Evolutionary conservation across 2,888 invertebrate species (phyloP).

Genomic region (Acronicta psi): DNA sequence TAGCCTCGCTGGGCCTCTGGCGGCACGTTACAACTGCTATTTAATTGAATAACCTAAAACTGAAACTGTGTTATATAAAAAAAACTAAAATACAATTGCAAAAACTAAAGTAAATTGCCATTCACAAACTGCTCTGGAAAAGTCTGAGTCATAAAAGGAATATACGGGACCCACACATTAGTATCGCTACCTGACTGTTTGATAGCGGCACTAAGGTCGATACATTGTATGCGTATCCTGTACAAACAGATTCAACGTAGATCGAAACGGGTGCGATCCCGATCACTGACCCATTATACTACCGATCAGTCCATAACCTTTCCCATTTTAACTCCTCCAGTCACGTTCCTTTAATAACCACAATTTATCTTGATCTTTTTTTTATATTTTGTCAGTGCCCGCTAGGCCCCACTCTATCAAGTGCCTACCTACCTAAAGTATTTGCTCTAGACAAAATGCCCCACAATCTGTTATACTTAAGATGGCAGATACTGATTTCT

Average conservation of each 20-base stretch:
- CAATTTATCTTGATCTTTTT: slow-evolving; percentile 42
- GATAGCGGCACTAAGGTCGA: slow-evolving; percentile 4
- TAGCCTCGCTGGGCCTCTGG: too few species aligned
- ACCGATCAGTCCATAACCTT: slow-evolving; percentile 6
- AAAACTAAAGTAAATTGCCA: too few species aligned
- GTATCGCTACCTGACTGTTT: slow-evolving; percentile 17
- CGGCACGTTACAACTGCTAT: too few species aligned
- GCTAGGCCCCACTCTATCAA: slow-evolving; percentile 34
- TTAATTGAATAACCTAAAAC: too few species aligned
- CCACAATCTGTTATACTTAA: slow-evolving; percentile 28
- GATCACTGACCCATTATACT: slow-evolving; percentile 7
- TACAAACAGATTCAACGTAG: slow-evolving; percentile 20
- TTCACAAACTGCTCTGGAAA: too few species aligned
- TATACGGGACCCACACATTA: slow-evolving; percentile 9
- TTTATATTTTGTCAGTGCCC: slow-evolving; percentile 25
- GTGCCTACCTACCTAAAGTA: slow-evolving; percentile 18
- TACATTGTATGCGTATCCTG: slow-evolving; percentile 21
- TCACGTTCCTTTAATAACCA: slow-evolving; percentile 38
- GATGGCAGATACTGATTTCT: slow-evolving; percentile 24
- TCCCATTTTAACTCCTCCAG: slow-evolving; percentile 17
- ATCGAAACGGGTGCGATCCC: slow-evolving; percentile 24
- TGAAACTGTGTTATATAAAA: too few species aligned
- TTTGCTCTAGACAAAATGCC: slow-evolving; percentile 34
- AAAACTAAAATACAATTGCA: too few species aligned
- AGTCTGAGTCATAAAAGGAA: slow-evolving; percentile 4